phyloP scores from a whole-genome alignment of 2,888 invertebrate genomes.

The Tenthredo scrophulariae region DNA sequence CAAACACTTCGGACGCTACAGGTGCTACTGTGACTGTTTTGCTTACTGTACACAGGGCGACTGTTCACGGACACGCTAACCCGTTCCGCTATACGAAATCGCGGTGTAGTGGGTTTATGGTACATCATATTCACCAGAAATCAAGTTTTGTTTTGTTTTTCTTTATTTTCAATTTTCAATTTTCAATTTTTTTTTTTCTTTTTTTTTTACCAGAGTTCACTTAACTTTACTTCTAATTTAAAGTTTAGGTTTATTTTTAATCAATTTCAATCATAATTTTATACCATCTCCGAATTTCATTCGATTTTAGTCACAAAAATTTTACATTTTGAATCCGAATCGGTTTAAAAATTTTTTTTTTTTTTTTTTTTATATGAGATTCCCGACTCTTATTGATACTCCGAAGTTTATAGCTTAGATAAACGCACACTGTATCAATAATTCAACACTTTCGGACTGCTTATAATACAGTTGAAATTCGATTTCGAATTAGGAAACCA shows the following conservation, averaged over 20 bases:
- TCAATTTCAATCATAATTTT: no score
- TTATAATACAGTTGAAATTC: neutral
- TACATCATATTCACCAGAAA: conserved; percentile 71
- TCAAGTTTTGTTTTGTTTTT: neutral
- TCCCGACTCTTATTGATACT: neutral
- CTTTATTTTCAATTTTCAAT: neutral
- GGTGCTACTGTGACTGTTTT: conserved; percentile 71
- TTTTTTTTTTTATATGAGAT: neutral
- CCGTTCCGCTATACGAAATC: conserved; percentile 76
- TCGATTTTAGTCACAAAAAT: neutral
- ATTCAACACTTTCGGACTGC: neutral
- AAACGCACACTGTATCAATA: neutral
- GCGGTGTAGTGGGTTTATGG: conserved; percentile 76
- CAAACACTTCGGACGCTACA: conserved; percentile 71
- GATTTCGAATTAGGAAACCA: conserved; percentile 8
- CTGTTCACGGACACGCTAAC: conserved; percentile 74
- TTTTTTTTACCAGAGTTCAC: neutral
- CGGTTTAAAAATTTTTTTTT: neutral
- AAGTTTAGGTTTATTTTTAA: neutral
- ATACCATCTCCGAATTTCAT: neutral
- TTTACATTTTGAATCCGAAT: neutral
- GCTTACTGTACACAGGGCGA: conserved; percentile 73
- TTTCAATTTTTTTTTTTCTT: neutral
- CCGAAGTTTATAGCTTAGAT: neutral
- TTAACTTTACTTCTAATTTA: neutral